These are phyloP conservation scores for Pseudococcus viburni DNA, from an alignment of 2,888 invertebrate species.

Conservation along the genomic window DNA sequence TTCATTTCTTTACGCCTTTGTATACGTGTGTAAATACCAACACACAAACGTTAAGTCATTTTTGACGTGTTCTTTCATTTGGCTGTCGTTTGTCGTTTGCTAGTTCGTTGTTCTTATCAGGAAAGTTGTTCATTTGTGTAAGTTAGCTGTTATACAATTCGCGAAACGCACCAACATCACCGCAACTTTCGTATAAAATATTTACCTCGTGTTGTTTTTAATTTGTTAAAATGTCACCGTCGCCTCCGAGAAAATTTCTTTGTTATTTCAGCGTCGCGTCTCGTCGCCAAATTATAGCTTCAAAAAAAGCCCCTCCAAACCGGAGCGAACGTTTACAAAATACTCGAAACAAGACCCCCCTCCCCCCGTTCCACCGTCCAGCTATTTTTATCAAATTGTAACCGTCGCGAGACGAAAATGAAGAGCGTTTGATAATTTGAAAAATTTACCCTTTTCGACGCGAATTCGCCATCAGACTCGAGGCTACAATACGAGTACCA, in stretches of 20 bases:
- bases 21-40: neutral
- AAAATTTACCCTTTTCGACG: slow-evolving; percentile 1
- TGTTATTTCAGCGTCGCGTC: neutral
- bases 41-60: slow-evolving; percentile 4
- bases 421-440: slow-evolving; percentile 12
- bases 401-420: neutral
- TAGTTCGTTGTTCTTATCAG: slow-evolving; percentile 16
- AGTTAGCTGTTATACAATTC: slow-evolving; percentile 20
- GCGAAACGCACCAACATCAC: neutral
- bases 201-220: slow-evolving; percentile 23
- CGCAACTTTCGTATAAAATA: neutral
- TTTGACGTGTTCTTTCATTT: slow-evolving; percentile 45
- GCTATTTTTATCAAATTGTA: slow-evolving; percentile 27
- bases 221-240: slow-evolving; percentile 39
- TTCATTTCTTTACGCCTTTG: neutral
- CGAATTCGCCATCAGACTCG: neutral
- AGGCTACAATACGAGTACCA: neutral
- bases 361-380: neutral
- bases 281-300: neutral
- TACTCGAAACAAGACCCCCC: neutral
- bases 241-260: slow-evolving; percentile 14
- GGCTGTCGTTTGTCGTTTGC: neutral
- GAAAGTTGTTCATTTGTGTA: slow-evolving; percentile 30
- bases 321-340: neutral
- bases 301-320: neutral